Evolutionary conservation across 2,113 vertebrate genomes (phyloP).

Genomic region (Malurus elegans): DNA sequence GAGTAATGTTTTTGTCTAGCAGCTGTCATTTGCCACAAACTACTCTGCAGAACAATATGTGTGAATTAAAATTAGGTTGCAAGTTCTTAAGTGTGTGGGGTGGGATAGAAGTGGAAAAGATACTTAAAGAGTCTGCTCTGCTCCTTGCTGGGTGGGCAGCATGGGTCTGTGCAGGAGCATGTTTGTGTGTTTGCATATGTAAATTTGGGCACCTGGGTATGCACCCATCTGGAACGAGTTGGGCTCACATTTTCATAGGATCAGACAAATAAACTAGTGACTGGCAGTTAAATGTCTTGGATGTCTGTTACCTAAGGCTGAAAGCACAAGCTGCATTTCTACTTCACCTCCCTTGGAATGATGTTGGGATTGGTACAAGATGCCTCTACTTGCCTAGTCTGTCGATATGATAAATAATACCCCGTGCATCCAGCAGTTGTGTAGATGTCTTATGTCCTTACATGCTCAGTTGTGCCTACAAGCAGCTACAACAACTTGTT

Average conservation of each 20-base stretch:
- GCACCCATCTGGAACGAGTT: background rate
- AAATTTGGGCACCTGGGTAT: background rate
- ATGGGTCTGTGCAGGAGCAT: background rate
- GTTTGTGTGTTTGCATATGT: background rate
- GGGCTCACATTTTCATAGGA: background rate
- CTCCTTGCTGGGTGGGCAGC: background rate
- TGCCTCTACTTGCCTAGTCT: background rate
- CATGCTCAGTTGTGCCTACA: background rate
- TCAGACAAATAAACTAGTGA: background rate
- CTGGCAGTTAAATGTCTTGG: background rate
- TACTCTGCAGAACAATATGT: background rate
- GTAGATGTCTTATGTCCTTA: background rate
- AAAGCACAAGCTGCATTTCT: background rate
- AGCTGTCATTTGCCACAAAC: background rate
- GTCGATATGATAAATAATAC: fast-evolving
- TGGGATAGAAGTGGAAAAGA: background rate
- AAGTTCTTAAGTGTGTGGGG: background rate
- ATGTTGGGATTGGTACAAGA: background rate
- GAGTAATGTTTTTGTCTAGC: background rate
- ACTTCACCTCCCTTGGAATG: background rate
- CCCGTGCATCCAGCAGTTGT: background rate
- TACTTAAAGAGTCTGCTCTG: background rate
- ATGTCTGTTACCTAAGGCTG: background rate
- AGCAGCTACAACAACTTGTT: background rate
- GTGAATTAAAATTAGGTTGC: background rate